A percentile compares a stretch with the other conserved stretches of the same genome.
These are phyloP conservation scores for Setophaga petechia DNA, from an alignment of 2,113 vertebrate genomes.

Conservation along the genomic window DNA sequence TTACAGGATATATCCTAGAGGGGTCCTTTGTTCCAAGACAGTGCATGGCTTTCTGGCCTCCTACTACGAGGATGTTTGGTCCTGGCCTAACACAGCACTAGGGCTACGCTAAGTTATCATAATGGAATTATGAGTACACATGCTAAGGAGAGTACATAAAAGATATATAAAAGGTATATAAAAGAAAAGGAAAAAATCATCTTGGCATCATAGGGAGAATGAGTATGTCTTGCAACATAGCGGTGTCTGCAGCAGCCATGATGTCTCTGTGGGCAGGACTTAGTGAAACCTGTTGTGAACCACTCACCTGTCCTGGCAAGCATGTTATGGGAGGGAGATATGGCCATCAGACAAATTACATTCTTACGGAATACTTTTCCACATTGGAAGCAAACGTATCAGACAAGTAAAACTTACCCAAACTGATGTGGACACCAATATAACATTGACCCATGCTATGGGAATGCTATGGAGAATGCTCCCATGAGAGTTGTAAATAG, in stretches of 20 bases:
- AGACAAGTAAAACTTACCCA: neutral
- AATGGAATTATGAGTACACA: neutral
- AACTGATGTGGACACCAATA: neutral
- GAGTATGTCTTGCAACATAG: neutral
- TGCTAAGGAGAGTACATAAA: neutral
- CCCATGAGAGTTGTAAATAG: neutral
- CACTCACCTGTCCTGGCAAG: neutral
- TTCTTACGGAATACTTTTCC: neutral
- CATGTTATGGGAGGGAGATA: neutral
- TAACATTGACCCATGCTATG: neutral
- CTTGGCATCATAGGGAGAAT: neutral
- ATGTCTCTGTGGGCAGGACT: neutral
- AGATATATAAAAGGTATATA: neutral
- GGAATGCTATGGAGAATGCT: neutral
- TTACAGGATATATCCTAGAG: neutral
- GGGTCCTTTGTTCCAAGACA: neutral
- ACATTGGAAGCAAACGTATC: neutral
- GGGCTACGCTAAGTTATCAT: neutral
- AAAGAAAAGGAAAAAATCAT: neutral
- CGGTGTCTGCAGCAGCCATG: neutral
- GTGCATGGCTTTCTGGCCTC: rapidly evolving
- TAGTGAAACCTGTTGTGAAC: neutral
- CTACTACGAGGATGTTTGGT: rapidly evolving
- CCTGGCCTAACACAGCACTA: neutral
- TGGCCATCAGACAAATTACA: neutral